Conservation (phyloP, 2,888 invertebrate species). For the Eretmocerus hayati region DNA sequence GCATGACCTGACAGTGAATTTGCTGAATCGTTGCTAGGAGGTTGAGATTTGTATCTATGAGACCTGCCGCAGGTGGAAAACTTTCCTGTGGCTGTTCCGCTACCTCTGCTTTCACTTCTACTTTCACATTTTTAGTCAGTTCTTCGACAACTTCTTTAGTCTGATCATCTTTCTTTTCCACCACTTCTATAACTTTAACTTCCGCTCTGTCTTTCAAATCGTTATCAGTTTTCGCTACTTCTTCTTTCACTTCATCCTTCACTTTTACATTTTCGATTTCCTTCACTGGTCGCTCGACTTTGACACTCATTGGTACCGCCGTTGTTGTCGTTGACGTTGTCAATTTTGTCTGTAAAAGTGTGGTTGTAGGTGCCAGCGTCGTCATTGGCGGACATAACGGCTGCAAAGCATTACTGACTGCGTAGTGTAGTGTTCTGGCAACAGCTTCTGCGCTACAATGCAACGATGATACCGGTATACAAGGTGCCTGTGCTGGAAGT, state of each 20-base stretch:
- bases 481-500: slow-evolving; percentile 40
- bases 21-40: slow-evolving; percentile 44
- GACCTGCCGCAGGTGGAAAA: slow-evolving; percentile 40
- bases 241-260: no score
- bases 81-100: slow-evolving; percentile 28
- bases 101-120: slow-evolving; percentile 32
- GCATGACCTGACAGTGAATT: slow-evolving; percentile 44
- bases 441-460: slow-evolving; percentile 86
- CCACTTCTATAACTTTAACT: no score
- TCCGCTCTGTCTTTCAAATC: no score
- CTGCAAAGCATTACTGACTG: no score
- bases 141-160: no score
- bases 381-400: slow-evolving; percentile 67
- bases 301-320: neutral
- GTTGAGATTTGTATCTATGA: slow-evolving; percentile 44
- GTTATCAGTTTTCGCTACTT: neutral
- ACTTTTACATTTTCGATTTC: neutral
- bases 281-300: neutral
- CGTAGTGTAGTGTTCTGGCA: slow-evolving; percentile 79
- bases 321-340: neutral
- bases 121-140: no score
- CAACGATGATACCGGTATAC: no score
- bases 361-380: neutral
- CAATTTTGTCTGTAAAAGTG: no score
- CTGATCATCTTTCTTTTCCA: slow-evolving; percentile 39